Conservation (phyloP, 2,797 vertebrate species). For the Melanotaenia trifasciata region DNA sequence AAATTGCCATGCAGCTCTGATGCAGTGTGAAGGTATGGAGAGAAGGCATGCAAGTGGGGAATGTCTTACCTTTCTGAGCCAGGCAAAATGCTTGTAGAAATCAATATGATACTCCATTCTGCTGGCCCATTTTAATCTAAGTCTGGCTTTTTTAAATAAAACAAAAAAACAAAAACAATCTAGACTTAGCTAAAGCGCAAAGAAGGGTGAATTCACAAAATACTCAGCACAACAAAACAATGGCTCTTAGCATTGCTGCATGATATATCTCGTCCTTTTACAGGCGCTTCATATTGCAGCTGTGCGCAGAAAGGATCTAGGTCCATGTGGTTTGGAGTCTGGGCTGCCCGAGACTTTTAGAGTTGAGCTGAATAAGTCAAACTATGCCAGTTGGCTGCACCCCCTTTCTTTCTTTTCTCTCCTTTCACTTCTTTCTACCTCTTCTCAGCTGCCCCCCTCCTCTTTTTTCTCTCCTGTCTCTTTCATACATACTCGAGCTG, state of each 20-base stretch:
- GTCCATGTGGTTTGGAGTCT: slow-evolving; percentile 83
- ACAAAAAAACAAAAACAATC: slow-evolving; percentile 55
- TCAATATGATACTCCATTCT: slow-evolving; percentile 97
- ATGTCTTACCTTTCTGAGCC: slow-evolving; percentile 95
- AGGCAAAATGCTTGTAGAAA: slow-evolving; percentile 97
- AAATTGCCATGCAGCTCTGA: slow-evolving; percentile 6
- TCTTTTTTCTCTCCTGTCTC: slow-evolving; percentile 33
- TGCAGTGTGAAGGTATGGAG: slow-evolving; percentile 33
- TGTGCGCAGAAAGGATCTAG: slow-evolving; percentile 72
- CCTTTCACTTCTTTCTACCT: slow-evolving; percentile 57
- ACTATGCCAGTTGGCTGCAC: slow-evolving; percentile 81
- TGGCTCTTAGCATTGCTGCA: slow-evolving; percentile 18
- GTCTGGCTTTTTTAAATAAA: slow-evolving; percentile 70
- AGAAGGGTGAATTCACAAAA: slow-evolving; percentile 29
- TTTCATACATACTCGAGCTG: slow-evolving; percentile 32
- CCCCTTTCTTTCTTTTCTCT: slow-evolving; percentile 61
- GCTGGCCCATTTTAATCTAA: slow-evolving; percentile 89
- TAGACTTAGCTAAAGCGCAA: slow-evolving; percentile 53
- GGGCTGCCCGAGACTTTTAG: slow-evolving; percentile 71
- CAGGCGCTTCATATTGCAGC: slow-evolving; percentile 73
- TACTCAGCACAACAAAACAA: slow-evolving; percentile 51
- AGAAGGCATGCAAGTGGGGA: slow-evolving; percentile 57
- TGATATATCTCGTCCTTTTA: slow-evolving; percentile 41
- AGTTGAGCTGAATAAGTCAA: slow-evolving; percentile 78
- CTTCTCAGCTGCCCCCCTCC: slow-evolving; percentile 31